Conservation (phyloP, 2,888 invertebrate species). For the Ichneumoninae sp. region DNA sequence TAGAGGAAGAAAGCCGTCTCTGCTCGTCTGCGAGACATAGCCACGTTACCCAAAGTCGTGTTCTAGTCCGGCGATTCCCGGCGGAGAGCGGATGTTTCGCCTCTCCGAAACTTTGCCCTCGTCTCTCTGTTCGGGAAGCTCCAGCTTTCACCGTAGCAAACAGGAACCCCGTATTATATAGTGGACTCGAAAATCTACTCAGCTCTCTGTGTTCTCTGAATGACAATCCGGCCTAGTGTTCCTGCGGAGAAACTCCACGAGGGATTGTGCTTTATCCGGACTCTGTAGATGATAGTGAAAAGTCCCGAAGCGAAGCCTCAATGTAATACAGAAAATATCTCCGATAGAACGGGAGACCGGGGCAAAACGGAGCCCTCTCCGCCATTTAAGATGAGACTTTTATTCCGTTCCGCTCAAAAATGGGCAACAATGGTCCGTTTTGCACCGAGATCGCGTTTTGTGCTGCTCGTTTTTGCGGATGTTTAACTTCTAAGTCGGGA, state of each 20-base stretch:
- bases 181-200: conserved; percentile 3
- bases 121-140: conserved; percentile 3
- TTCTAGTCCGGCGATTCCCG: conserved; percentile 30
- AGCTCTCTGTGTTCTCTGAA: conserved; percentile 4
- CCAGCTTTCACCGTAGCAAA: conserved; percentile 21
- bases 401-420: background rate
- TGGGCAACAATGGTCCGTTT: background rate
- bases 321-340: background rate
- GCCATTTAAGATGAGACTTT: background rate
- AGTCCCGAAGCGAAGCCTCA: background rate
- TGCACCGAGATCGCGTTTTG: background rate
- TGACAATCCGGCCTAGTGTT: conserved; percentile 33
- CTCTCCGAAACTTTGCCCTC: conserved; percentile 26
- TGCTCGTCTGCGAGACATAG: background rate
- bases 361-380: background rate
- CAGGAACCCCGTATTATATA: background rate
- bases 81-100: conserved; percentile 39
- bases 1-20: background rate
- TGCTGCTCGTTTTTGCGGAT: background rate
- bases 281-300: background rate
- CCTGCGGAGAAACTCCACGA: conserved; percentile 1
- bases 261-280: conserved; percentile 8
- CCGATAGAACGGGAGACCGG: background rate
- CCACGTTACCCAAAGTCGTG: conserved; percentile 19
- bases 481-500: background rate